Evolutionary conservation across 2,888 invertebrate genomes (phyloP).

Genomic region (Gibbula magus): DNA sequence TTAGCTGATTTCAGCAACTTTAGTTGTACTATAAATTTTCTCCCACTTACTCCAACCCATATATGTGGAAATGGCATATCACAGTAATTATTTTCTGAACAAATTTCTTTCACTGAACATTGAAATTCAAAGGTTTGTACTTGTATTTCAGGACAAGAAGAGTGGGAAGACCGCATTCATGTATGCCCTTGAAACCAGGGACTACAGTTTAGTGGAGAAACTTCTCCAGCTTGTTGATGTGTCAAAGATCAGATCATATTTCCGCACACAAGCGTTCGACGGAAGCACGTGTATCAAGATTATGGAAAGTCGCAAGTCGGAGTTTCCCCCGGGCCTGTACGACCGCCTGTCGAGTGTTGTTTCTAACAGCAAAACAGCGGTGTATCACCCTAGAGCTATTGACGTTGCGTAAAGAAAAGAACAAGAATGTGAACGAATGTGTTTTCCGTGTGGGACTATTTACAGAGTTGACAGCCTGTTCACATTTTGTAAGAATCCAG

Average conservation of each 20-base stretch:
- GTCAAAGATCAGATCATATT: conserved; percentile 50
- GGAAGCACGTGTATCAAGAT: conserved; percentile 62
- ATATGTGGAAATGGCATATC: too few species aligned
- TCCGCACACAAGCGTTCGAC: conserved; percentile 63
- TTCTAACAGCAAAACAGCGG: conserved; percentile 4
- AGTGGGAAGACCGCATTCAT: conserved; percentile 69
- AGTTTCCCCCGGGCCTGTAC: conserved; percentile 50
- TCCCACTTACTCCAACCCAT: too few species aligned
- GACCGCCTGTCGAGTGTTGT: conserved; percentile 55
- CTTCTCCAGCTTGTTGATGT: conserved; percentile 57
- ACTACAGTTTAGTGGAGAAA: conserved; percentile 55
- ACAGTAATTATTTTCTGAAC: too few species aligned
- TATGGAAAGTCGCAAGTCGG: conserved; percentile 55
- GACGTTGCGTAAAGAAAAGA: too few species aligned
- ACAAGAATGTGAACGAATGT: too few species aligned
- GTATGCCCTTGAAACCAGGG: conserved; percentile 65
- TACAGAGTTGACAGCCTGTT: too few species aligned
- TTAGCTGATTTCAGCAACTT: too few species aligned
- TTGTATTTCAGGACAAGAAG: conserved; percentile 61
- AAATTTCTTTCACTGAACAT: too few species aligned
- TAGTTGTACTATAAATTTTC: too few species aligned
- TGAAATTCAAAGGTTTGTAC: background rate
- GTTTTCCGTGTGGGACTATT: too few species aligned
- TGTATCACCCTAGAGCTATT: too few species aligned
- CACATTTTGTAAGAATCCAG: too few species aligned